Base-by-base conservation (phyloP, 2,888 invertebrate genomes). In the Congeria kusceri region DNA sequence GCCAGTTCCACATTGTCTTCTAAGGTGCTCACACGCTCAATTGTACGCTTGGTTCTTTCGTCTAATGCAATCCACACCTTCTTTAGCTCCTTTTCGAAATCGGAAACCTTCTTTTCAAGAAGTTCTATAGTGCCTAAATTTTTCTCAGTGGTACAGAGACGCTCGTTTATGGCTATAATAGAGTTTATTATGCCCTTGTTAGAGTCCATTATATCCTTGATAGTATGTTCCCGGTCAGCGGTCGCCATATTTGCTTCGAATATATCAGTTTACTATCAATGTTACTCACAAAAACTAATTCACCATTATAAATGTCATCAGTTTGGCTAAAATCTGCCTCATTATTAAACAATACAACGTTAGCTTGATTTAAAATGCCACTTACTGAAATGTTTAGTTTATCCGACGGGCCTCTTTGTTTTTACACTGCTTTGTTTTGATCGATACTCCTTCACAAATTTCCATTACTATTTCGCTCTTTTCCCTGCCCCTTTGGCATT, bases 351-450 rank as follows among this genome's bases (percentile, higher is more conserved):
- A 53, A 53, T 20, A 53, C 53, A 23, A 23, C 53, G 53, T 53
- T 53, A 20, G 53, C 53, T 13, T 53, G 4, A 15, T 23, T 53
- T 53, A 53, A 53, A 20, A 53, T 53, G 53, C 13, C 53, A 23
- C 53, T 53, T 53, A 53, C 20, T 23, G 20, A 5, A 20, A 20
- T 23, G 23, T 53, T 23, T 13, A 53, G 3, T 20, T 53, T 15
- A 53, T 23, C 53, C 20, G 53, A 53, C 15, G 53, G 53, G 53
- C 53, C 53, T 53, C 53, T 53, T 53, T 53, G 53, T 23, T 53
- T 53, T 13, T 15, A 13, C 46, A 46, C 46, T 46, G n/a, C n/a
- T n/a, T n/a, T n/a, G n/a, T n/a, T n/a, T n/a, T n/a, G n/a, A 32
- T 11, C 4, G 32, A 32, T 32, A 32, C 32, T 11, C 32, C 32